Evolutionary conservation across 1,140 invertebrate species (phyloP), one percentile per base, ranked within the genome.

Genomic region (Aphaenogaster ashmeadi): DNA sequence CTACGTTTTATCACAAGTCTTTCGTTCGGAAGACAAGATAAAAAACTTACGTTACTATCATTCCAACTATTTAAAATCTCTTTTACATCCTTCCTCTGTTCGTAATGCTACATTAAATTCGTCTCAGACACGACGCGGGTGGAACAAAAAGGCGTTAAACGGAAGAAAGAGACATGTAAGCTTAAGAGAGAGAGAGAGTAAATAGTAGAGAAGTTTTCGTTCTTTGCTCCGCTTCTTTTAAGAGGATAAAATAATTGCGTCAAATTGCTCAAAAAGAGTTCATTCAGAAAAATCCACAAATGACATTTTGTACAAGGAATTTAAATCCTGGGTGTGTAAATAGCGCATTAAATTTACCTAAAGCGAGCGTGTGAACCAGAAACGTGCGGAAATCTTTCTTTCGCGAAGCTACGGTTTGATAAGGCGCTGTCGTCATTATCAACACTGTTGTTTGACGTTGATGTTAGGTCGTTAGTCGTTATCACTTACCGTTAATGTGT

Each of bases 401-500:
- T 54, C 18, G 11, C 11, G 18, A 36, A 36, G 18, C 11, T 56
- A 54, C 21, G 38, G 7, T 66, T 47, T 11, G 3, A 1, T 50
- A 8, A 18, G 3, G 21, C 44, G 8, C 62, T 18, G 36, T 36
- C 6, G 18, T 54, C 36, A 2, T 71, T 33, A 71, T 44, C 47
- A 78, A 27, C 21, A 41, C 44, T 41, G 13, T n/a, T 15, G 8
- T 72, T 8, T 15, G 52, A 58, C 2, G 27, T 58, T 60, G 41
- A 83, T 5, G 2, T 11, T 38, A 62, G 54, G 15, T 8, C 21
- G 9, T 79, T 44, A 44, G 18, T 56, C 21, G n/a, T 79, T 83
- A 52, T 62, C 81, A 96, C 96, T 96, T 92, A 97, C 97, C 97
- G 94, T 97, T 97, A 71, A 98, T 96, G 94, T 97, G 97, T 66